These are phyloP conservation scores for Cossypha caffra DNA, from an alignment of 2,797 vertebrate genomes.

Conservation along the genomic window DNA sequence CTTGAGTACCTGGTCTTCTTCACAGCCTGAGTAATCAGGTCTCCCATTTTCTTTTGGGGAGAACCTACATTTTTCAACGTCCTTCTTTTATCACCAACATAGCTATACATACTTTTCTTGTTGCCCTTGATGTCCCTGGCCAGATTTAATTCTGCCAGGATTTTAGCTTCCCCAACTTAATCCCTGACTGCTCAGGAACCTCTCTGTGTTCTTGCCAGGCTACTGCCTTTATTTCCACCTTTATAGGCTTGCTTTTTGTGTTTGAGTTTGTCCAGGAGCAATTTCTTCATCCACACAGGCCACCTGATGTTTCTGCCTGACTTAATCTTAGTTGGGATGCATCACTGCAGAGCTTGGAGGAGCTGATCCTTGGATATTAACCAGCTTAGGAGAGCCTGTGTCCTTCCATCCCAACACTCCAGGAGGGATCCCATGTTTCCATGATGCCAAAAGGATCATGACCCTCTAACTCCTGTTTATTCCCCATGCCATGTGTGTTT, in stretches of 20 bases:
- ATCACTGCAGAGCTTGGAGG: background rate
- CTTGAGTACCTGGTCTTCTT: background rate
- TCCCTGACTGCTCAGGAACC: background rate
- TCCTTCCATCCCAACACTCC: background rate
- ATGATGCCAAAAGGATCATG: background rate
- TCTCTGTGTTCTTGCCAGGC: background rate
- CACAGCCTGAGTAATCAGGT: background rate
- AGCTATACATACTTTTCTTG: background rate
- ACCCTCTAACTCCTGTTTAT: background rate
- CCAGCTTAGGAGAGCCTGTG: background rate
- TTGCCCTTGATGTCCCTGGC: background rate
- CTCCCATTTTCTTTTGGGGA: background rate
- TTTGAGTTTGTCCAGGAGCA: background rate
- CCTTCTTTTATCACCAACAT: accelerated
- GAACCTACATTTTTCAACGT: background rate
- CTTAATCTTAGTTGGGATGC: background rate
- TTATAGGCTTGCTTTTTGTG: background rate
- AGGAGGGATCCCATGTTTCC: background rate
- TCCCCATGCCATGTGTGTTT: accelerated
- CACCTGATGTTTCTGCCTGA: background rate
- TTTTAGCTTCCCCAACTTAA: background rate
- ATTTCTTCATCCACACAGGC: background rate
- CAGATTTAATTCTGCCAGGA: background rate
- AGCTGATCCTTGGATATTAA: background rate
- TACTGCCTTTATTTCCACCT: background rate